A percentile compares a stretch with the other conserved stretches of the same genome.
Conservation (phyloP, 2,797 vertebrate genomes). For the Hirundo rustica region DNA sequence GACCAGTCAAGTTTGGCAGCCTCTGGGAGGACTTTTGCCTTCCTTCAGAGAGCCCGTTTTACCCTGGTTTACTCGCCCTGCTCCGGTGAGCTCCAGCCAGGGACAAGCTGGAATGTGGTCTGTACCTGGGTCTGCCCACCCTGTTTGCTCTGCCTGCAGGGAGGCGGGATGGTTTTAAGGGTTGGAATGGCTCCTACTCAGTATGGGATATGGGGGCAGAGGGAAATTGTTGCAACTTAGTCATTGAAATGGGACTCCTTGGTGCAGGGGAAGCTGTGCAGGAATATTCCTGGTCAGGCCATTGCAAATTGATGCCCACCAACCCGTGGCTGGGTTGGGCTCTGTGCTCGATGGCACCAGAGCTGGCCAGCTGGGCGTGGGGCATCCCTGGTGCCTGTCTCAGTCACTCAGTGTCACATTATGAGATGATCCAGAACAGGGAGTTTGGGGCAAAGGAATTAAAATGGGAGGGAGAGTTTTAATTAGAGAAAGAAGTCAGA, state of each 20-base stretch:
- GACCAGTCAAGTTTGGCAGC: background rate
- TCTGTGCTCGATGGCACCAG: rapidly evolving
- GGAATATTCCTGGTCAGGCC: background rate
- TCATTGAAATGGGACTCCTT: background rate
- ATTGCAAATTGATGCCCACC: background rate
- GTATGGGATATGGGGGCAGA: background rate
- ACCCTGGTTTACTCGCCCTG: background rate
- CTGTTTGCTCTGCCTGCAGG: background rate
- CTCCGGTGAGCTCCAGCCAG: background rate
- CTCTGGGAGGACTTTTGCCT: background rate
- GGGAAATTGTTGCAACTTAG: background rate
- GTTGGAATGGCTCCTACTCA: background rate
- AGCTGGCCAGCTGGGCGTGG: rapidly evolving
- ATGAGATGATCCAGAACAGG: conserved; percentile 13
- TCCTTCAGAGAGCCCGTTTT: background rate
- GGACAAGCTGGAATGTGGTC: background rate
- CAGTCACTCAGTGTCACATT: background rate
- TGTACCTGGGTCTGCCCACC: background rate
- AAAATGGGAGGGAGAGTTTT: conserved; percentile 44
- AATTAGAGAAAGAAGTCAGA: conserved; percentile 47
- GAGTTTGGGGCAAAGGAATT: background rate
- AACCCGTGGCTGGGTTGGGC: rapidly evolving
- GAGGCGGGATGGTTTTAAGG: background rate
- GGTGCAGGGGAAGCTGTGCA: rapidly evolving
- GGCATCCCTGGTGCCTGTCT: background rate